phyloP scores from a whole-genome alignment of 2,797 vertebrate species.

The Acridotheres tristis region DNA sequence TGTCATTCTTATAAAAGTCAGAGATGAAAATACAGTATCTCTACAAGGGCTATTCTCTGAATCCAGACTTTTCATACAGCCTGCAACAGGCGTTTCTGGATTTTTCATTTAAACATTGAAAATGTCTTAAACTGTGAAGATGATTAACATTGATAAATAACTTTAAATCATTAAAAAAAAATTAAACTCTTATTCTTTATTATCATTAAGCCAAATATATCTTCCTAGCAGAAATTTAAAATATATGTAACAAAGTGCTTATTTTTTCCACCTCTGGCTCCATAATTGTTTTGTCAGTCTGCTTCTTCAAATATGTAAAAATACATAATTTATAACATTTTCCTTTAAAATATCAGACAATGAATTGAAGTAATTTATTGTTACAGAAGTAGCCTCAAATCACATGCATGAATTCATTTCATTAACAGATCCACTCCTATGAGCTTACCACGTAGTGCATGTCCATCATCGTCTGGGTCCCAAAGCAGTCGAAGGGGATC shows the following conservation, averaged over 20 bases:
- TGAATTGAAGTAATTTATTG: not conserved
- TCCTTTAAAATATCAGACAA: not conserved
- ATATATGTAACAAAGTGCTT: not conserved
- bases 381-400: not conserved
- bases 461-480: not conserved
- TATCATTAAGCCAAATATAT: not conserved
- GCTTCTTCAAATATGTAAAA: not conserved
- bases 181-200: not conserved
- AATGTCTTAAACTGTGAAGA: not conserved
- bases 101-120: not conserved
- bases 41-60: not conserved
- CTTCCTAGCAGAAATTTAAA: not conserved
- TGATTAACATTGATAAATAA: not conserved
- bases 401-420: not conserved
- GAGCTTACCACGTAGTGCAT: not conserved
- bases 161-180: not conserved
- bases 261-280: not conserved
- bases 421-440: slow-evolving; percentile 58
- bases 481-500: slow-evolving; percentile 41
- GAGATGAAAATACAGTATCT: not conserved
- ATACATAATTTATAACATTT: not conserved
- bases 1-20: not conserved
- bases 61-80: not conserved
- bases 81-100: not conserved
- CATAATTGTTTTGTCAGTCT: not conserved